Evolutionary conservation across 23 tunicate species (phyloP).

Genomic region (Botrylloides violaceus): DNA sequence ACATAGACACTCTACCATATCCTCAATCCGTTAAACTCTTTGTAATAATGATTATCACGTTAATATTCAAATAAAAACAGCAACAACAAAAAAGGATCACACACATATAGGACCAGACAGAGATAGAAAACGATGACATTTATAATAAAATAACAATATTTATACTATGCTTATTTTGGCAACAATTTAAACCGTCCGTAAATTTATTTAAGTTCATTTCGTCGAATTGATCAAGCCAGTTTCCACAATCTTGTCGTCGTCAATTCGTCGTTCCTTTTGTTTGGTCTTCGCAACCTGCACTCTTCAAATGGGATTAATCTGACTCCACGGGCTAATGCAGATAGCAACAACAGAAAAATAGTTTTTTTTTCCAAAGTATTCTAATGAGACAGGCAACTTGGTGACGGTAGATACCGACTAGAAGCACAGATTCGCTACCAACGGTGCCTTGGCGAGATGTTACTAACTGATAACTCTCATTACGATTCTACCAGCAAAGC

Average conservation of each 20-base stretch:
- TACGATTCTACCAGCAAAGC: too few relatives aligned
- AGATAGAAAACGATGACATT: not conserved
- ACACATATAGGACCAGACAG: not conserved
- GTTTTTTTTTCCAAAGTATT: too few relatives aligned
- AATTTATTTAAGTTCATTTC: slow-evolving; percentile 33
- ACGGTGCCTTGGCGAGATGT: too few relatives aligned
- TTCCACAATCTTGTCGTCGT: not conserved
- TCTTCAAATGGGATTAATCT: too few relatives aligned
- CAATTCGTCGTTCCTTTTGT: not conserved
- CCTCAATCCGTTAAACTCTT: not conserved
- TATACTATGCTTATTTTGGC: slow-evolving; percentile 12
- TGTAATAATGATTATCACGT: not conserved
- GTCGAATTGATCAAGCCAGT: slow-evolving; percentile 10
- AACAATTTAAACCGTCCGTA: slow-evolving; percentile 38
- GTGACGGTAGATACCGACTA: too few relatives aligned
- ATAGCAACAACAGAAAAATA: too few relatives aligned
- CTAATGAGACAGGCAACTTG: too few relatives aligned
- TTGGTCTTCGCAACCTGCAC: too few relatives aligned
- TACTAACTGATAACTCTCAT: too few relatives aligned
- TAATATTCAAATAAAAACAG: not conserved
- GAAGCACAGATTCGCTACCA: too few relatives aligned
- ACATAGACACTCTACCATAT: not conserved
- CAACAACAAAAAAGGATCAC: not conserved
- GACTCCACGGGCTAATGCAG: too few relatives aligned
- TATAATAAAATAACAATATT: not conserved